phyloP scores from a whole-genome alignment of 92 coral and sea anemone species.

The Palythoa grandiflora region DNA sequence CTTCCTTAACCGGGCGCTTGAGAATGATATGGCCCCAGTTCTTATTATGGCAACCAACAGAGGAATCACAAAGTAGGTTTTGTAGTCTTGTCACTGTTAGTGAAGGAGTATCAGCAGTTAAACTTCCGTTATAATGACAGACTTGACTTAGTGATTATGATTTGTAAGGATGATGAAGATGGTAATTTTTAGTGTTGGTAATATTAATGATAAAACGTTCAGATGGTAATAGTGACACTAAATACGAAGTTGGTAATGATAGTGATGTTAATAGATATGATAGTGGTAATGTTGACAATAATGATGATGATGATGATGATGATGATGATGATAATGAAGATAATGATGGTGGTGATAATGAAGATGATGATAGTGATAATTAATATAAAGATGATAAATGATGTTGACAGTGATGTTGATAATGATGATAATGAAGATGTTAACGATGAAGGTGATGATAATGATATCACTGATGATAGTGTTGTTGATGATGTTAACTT shows the following conservation, averaged over 20 bases:
- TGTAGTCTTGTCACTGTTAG: background rate
- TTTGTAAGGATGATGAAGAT: no score
- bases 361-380: background rate
- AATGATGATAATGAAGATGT: background rate
- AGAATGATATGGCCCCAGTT: slow-evolving; percentile 99
- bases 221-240: background rate
- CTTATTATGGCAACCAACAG: slow-evolving; percentile 98
- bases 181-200: no score
- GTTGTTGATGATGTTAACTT: no score
- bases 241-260: background rate
- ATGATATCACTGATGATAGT: background rate
- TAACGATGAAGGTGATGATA: background rate
- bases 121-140: background rate
- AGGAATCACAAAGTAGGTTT: slow-evolving; percentile 95
- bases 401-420: background rate
- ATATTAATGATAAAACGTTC: background rate
- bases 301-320: background rate
- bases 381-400: no score
- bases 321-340: background rate
- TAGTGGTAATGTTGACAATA: background rate
- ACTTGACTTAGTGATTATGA: background rate
- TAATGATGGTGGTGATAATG: background rate
- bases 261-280: background rate
- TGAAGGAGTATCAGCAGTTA: background rate
- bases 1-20: slow-evolving; percentile 96